Percentiles rank a stretch among this genome's conserved stretches.
phyloP scores from a whole-genome alignment of 2,888 invertebrate genomes.

The Catocala fraxini region DNA sequence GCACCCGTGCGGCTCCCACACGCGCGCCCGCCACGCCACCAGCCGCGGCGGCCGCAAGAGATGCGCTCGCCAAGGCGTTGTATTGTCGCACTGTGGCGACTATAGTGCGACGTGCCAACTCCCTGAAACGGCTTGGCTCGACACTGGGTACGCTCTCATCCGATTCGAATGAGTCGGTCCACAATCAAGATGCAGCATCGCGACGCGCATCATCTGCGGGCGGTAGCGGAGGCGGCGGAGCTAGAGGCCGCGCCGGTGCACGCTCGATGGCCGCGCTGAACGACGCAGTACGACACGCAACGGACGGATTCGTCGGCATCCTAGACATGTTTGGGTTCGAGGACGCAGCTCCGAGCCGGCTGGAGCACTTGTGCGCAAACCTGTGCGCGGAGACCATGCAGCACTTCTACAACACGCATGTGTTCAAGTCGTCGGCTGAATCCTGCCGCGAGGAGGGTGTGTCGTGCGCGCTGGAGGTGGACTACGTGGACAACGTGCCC shows the following conservation, averaged over 20 bases:
- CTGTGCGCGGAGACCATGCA: conserved; percentile 99
- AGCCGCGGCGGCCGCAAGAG: conserved; percentile 95
- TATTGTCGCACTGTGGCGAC: conserved; percentile 98
- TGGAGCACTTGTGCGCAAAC: conserved; percentile 98
- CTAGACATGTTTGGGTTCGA: conserved; percentile 99
- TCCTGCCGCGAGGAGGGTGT: conserved; percentile 98
- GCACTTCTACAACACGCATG: conserved; percentile 98
- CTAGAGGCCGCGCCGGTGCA: conserved; percentile 90
- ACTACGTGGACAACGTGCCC: conserved; percentile 98
- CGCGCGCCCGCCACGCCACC: conserved; percentile 92
- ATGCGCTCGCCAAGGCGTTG: conserved; percentile 96
- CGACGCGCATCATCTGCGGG: conserved; percentile 95
- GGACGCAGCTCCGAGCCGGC: conserved; percentile 95
- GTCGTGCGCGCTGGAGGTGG: conserved; percentile 95
- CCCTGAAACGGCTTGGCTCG: conserved; percentile 94
- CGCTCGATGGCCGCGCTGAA: conserved; percentile 97
- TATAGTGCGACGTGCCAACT: conserved; percentile 97
- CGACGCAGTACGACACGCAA: conserved; percentile 96
- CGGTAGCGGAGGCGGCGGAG: conserved; percentile 87
- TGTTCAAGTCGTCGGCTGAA: conserved; percentile 97
- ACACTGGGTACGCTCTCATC: conserved; percentile 95
- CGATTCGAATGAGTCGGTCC: conserved; percentile 97
- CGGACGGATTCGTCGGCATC: conserved; percentile 98
- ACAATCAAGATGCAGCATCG: conserved; percentile 95
- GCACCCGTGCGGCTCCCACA: conserved; percentile 90